Evolutionary conservation across 2,113 vertebrate species (phyloP), one percentile per base, ranked within the genome.

Genomic region (Rostratula benghalensis): DNA sequence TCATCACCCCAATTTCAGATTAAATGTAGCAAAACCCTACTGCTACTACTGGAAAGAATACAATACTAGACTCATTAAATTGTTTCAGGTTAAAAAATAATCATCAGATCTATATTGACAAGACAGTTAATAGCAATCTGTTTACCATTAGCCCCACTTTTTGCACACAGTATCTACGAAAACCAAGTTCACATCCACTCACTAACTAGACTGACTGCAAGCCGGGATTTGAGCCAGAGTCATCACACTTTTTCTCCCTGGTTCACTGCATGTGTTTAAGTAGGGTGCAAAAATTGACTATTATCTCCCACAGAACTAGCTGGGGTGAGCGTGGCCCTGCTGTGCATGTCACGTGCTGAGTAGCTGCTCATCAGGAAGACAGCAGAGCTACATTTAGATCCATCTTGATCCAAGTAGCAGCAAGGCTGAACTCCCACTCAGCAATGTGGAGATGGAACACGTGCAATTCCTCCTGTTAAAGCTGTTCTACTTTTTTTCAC

Each of bases 361-460:
- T 43, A 23, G 39, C 68, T 33, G 78, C 61, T 84, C 61, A 61
- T 30, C 0, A 0, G 28, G 54, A 92, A 83, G 43, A 83, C 41
- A 24, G 5, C 16, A 93, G 54, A 61, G 61, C 70, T 76, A 48
- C 54, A 53, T 92, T 92, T 87, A 93, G 83, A 90, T 89, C 90
- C 50, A 79, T 71, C 54, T 76, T 74, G 27, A 71, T 77, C 45
- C 41, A 59, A 90, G 4, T 7, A 87, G 84, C 73, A 84, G 64
- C 65, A 63, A 70, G 33, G 73, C 70, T 87, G 63, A 83, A 90
- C 88, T 94, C 75, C 54, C 79, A 90, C 83, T 86, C 83, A 81
- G 31, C 45, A 86, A 89, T 13, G 37, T 64, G 64, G 75, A 83
- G 79, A 95, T 37, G 41, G 90, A 54, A 92, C 67, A 83, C 25